Conservation (phyloP, 2,113 vertebrate genomes). For the Nibea coibor region DNA sequence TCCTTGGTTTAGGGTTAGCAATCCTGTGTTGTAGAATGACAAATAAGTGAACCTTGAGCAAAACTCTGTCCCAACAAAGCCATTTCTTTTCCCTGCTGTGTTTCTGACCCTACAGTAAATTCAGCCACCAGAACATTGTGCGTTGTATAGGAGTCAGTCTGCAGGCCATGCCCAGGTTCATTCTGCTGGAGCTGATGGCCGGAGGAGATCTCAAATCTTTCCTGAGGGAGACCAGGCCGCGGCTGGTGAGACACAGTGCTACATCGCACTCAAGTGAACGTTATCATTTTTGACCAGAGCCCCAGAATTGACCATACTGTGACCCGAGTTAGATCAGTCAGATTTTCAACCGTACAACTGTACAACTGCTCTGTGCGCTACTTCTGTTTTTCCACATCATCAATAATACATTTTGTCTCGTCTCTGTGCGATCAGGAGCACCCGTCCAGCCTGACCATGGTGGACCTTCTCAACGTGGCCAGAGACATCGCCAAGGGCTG, state of each 20-base stretch:
- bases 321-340: background rate
- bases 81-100: background rate
- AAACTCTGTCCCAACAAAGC: background rate
- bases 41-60: background rate
- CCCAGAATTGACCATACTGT: background rate
- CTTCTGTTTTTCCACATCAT: background rate
- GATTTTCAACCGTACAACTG: background rate
- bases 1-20: background rate
- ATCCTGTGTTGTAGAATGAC: background rate
- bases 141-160: conserved; percentile 96
- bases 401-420: background rate
- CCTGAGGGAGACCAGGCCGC: conserved; percentile 93
- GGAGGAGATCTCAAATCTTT: conserved; percentile 98
- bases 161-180: conserved; percentile 95
- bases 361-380: background rate
- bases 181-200: conserved; percentile 97
- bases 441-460: conserved; percentile 93
- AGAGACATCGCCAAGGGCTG: conserved; percentile 96
- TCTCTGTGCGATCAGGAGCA: conserved; percentile 86
- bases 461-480: conserved; percentile 95
- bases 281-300: no score
- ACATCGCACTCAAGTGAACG: background rate
- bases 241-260: conserved; percentile 87
- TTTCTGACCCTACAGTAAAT: conserved; percentile 87
- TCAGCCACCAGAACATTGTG: conserved; percentile 99